Evolutionary conservation across 2,797 vertebrate species (phyloP), one percentile per base, ranked within the genome.

Genomic region (Apogon hyalosoma): DNA sequence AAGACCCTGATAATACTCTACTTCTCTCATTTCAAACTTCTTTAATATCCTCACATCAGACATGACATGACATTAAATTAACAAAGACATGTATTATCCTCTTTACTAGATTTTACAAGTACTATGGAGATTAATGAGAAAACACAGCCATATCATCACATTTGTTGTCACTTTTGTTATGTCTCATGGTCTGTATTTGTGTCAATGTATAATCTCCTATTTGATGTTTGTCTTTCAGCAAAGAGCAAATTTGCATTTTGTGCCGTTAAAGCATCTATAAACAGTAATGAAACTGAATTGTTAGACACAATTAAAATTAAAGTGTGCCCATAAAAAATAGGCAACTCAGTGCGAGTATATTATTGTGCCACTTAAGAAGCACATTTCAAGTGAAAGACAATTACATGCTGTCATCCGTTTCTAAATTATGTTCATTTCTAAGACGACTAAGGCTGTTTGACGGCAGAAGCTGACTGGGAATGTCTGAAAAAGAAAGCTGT

Each of bases 391-490:
- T 54, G 31, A 63, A 71, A 77, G 63, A 78, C 48, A 82, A 85
- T 82, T 50, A 77, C 61, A 86, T 8, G 63, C 76, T 71, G 78
- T 73, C 70, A 63, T 54, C 68, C 68, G 18, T 38, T 46, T 73
- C 52, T 33, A 61, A 80, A 75, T 72, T 15, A 60, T 42, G 62
- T 36, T 66, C 15, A 68, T 69, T 48, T 68, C 50, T n/a, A 6
- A 54, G 65, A 73, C 67, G 41, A 52, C 42, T 54, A n/a, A 42
- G 21, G 48, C 28, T 24, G 53, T 57, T 45, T 58, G 45, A 75
- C 49, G 15, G 38, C 45, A 45, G 31, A 58, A 21, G 12, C 45
- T 8, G 46, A 49, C 45, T 53, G 38, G 31, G 10, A 50, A 15
- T 11, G 24, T 28, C 24, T 28, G 1, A 28, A 6, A 28, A 6